phyloP scores from a whole-genome alignment of 2,888 invertebrate species.

The Lasiommata megera region DNA sequence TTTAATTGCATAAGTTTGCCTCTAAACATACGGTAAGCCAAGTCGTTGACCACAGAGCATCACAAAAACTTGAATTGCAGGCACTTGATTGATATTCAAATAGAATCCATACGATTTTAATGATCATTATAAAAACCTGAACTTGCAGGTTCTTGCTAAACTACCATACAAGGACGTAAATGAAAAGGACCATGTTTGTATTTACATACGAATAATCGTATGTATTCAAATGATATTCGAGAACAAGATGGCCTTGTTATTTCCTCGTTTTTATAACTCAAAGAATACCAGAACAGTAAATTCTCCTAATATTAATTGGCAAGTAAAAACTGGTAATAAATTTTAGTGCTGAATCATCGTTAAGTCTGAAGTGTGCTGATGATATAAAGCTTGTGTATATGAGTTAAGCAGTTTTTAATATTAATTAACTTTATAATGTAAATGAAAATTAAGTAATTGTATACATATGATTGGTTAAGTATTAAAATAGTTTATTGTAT shows the following conservation, averaged over 20 bases:
- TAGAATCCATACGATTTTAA: not conserved
- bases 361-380: too few species aligned
- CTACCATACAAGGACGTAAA: not conserved
- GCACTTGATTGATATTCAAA: not conserved
- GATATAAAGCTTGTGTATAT: too few species aligned
- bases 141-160: not conserved
- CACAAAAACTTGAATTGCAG: not conserved
- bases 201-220: not conserved
- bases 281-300: not conserved
- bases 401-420: too few species aligned
- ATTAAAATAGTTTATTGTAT: too few species aligned
- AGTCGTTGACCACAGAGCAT: not conserved
- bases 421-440: too few species aligned
- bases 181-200: not conserved
- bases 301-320: not conserved
- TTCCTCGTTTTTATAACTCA: constrained; percentile 21
- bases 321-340: too few species aligned
- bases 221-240: not conserved
- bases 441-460: too few species aligned
- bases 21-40: too few species aligned
- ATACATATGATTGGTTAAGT: too few species aligned
- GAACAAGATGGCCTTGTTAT: constrained; percentile 1
- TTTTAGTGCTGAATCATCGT: too few species aligned
- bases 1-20: too few species aligned
- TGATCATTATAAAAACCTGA: not conserved